Conservation (phyloP, 2,113 vertebrate genomes). For the Acinonyx jubatus region DNA sequence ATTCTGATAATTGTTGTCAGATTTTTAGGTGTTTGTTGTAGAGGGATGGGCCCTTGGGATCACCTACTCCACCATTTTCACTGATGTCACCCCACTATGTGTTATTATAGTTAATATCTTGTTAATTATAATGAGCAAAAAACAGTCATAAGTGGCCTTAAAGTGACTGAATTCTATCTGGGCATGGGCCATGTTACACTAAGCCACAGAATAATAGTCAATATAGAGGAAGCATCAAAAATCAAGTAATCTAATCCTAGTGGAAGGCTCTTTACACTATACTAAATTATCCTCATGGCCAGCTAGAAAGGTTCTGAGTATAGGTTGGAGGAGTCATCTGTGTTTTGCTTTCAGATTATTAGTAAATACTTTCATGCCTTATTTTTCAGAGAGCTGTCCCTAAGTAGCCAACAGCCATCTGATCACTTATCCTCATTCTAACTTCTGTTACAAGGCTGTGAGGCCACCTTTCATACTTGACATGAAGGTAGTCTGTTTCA, state of each 20-base stretch:
- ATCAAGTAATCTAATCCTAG: not conserved
- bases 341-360: constrained; percentile 41
- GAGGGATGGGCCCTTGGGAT: not conserved
- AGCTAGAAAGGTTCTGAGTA: not conserved
- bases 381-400: not conserved
- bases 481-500: not conserved
- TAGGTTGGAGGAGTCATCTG: not conserved
- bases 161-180: not conserved
- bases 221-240: not conserved
- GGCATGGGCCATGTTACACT: not conserved
- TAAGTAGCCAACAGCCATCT: not conserved
- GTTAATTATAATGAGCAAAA: constrained; percentile 5
- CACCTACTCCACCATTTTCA: not conserved
- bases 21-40: not conserved
- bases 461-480: not conserved
- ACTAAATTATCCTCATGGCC: not conserved
- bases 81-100: not conserved
- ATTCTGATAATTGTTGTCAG: not conserved
- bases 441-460: not conserved
- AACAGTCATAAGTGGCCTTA: not conserved
- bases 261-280: not conserved
- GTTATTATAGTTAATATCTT: not conserved
- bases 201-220: not conserved
- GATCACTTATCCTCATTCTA: not conserved
- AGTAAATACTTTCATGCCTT: not conserved